Conservation (phyloP, 2,113 vertebrate species). For the Actenoides hombroni region DNA sequence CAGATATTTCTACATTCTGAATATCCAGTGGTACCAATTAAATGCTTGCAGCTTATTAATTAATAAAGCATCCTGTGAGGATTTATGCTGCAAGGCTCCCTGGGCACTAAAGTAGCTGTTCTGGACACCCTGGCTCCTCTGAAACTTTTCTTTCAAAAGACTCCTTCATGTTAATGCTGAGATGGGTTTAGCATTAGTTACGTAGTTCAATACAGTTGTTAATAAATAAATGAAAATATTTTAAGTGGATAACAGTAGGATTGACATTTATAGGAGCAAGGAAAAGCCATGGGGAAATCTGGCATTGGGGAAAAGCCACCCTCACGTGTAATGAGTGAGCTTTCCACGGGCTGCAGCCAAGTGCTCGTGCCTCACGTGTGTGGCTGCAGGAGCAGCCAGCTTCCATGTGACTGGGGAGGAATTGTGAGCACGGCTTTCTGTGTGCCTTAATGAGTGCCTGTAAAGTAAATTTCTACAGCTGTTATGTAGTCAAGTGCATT, state of each 20-base stretch:
- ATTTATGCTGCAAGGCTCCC: constrained; percentile 4
- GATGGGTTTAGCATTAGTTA: background rate
- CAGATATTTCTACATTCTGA: background rate
- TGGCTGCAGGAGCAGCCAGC: background rate
- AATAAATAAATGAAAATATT: background rate
- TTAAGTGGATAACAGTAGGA: background rate
- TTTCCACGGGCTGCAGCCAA: background rate
- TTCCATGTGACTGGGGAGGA: background rate
- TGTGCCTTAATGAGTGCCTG: background rate
- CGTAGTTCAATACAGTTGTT: background rate
- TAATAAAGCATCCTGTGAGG: background rate
- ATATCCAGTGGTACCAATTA: constrained; percentile 36
- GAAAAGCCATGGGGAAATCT: background rate
- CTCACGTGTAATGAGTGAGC: background rate
- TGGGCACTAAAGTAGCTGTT: background rate
- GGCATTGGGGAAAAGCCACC: background rate
- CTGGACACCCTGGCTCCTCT: background rate
- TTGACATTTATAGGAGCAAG: background rate
- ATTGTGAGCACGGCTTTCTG: background rate
- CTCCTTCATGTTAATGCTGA: background rate
- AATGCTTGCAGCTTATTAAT: constrained; percentile 41
- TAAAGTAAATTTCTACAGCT: background rate
- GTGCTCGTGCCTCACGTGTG: background rate
- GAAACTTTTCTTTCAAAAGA: background rate
- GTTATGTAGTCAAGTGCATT: background rate